Evolutionary conservation across 2,888 invertebrate species (phyloP).

Genomic region (Drosophila gaucha): DNA sequence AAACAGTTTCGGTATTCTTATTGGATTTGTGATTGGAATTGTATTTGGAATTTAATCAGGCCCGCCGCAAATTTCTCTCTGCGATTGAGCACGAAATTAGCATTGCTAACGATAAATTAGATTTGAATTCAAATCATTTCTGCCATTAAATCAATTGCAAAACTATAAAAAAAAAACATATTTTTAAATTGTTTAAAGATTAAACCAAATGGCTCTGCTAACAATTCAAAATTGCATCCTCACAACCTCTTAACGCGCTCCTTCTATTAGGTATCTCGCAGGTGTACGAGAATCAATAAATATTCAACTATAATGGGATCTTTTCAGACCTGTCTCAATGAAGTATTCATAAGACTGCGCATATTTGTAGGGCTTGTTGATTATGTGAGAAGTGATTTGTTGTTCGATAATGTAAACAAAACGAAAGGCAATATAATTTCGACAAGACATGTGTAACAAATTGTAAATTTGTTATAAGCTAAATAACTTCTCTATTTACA

Average conservation of each 20-base stretch:
- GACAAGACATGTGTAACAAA: not conserved
- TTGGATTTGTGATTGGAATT: conserved; percentile 2
- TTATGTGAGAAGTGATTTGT: not conserved
- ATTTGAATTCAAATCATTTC: not conserved
- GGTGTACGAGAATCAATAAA: too few relatives aligned
- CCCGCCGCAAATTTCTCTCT: conserved; percentile 6
- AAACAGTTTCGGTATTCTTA: conserved; percentile 2
- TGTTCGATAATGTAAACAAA: not conserved
- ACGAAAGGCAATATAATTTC: not conserved
- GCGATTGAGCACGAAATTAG: not conserved
- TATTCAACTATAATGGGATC: not conserved
- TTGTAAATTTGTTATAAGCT: not conserved
- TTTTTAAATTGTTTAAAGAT: too few relatives aligned
- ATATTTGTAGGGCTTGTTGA: not conserved
- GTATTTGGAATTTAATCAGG: not conserved
- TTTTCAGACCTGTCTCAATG: not conserved
- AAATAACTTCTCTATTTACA: not conserved
- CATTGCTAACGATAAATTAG: not conserved
- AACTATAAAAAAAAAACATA: not conserved
- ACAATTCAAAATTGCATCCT: not conserved
- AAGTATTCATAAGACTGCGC: conserved; percentile 1
- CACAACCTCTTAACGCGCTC: too few relatives aligned
- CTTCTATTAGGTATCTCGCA: not conserved
- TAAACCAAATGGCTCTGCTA: too few relatives aligned
- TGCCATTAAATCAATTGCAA: not conserved